Percentiles rank a stretch among this genome's conserved stretches.
These are phyloP conservation scores for Actinostola sp. DNA, from an alignment of 92 coral and sea anemone genomes.

Conservation along the genomic window DNA sequence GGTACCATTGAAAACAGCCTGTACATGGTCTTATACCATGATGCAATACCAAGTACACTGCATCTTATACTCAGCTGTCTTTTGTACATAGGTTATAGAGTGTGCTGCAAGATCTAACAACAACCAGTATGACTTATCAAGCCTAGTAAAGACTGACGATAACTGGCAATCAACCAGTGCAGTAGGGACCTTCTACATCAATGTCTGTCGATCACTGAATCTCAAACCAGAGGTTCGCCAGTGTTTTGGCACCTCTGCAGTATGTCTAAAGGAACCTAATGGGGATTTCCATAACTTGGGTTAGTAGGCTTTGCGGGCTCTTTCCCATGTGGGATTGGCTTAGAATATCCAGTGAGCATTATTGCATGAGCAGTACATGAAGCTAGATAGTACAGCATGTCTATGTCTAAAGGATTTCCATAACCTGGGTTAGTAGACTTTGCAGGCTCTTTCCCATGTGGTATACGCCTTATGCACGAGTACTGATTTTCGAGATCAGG, in stretches of 20 bases:
- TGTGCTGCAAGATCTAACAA: slow-evolving; percentile 71
- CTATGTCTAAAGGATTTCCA: too few species aligned
- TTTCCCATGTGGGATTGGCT: too few species aligned
- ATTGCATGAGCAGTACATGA: not conserved
- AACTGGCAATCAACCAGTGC: slow-evolving; percentile 58
- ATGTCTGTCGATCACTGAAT: slow-evolving; percentile 85
- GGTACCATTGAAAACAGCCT: too few species aligned
- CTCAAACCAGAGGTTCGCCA: slow-evolving; percentile 43
- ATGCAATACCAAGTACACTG: too few species aligned
- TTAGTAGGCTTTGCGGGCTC: not conserved
- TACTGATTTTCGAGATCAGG: too few species aligned
- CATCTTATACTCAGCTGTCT: not conserved
- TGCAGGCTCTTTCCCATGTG: too few species aligned
- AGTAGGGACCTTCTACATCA: slow-evolving; percentile 73
- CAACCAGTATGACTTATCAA: slow-evolving; percentile 82
- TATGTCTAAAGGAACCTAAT: slow-evolving; percentile 46
- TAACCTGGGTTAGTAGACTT: too few species aligned
- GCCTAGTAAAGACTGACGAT: slow-evolving; percentile 67
- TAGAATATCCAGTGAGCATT: too few species aligned
- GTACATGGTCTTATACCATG: not conserved
- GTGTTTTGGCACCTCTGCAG: slow-evolving; percentile 79
- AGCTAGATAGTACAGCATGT: too few species aligned
- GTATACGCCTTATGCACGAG: too few species aligned
- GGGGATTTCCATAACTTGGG: slow-evolving; percentile 61
- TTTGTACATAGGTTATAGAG: slow-evolving; percentile 49